Evolutionary conservation across 30 jellyfish, hydroid and myxozoan species (phyloP).

Genomic region (Rhopilema esculentum): DNA sequence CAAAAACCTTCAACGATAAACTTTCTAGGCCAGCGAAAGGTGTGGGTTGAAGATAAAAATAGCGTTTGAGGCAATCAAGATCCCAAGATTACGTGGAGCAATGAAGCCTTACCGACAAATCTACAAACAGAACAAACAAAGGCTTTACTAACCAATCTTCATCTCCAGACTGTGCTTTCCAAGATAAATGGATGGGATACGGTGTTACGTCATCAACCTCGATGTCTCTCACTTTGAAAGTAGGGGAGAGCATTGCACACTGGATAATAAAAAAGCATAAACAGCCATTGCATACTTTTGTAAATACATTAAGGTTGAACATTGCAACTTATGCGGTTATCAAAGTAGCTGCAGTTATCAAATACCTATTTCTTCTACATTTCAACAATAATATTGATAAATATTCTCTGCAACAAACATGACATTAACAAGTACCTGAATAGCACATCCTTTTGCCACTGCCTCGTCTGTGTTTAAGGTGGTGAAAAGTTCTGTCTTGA

Average conservation of each 20-base stretch:
- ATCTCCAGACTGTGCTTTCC: constrained; percentile 72
- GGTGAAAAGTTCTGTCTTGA: constrained; percentile 78
- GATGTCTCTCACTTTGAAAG: constrained; percentile 89
- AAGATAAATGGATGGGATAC: constrained; percentile 79
- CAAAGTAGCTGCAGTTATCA: background rate
- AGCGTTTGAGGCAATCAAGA: too few relatives aligned
- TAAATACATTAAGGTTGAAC: background rate
- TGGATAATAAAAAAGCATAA: constrained; percentile 34
- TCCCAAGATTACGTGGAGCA: too few relatives aligned
- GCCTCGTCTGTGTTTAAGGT: constrained; percentile 98
- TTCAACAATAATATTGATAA: too few relatives aligned
- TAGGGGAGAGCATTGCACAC: constrained; percentile 99
- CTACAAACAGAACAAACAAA: too few relatives aligned
- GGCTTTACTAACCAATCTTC: constrained; percentile 79
- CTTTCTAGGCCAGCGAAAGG: background rate
- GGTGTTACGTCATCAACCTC: constrained; percentile 90
- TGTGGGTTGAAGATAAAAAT: background rate
- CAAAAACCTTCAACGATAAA: too few relatives aligned
- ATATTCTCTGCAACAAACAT: too few relatives aligned
- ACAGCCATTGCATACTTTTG: background rate
- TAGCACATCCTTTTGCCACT: constrained; percentile 99
- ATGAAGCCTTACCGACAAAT: too few relatives aligned
- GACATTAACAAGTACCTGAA: constrained; percentile 74
- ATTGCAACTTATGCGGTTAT: background rate
- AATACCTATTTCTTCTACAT: too few relatives aligned